Percentiles rank a stretch among this genome's conserved stretches.
Evolutionary conservation across 2,888 invertebrate genomes (phyloP).

Genomic region (Hypselothyrea guttata): DNA sequence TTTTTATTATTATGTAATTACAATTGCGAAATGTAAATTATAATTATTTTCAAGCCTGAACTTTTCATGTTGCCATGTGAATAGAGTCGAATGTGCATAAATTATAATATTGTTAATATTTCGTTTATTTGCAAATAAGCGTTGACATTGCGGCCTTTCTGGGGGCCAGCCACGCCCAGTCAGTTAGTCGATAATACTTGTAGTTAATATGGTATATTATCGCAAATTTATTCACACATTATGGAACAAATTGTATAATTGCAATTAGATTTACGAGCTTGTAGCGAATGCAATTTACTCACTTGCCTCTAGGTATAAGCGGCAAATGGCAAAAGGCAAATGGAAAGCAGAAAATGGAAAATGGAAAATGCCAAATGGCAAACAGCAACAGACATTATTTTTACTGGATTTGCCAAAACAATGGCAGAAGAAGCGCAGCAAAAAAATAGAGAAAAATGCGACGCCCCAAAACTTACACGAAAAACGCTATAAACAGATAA

Average conservation of each 20-base stretch:
- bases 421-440: background rate
- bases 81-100: slow-evolving; percentile 45
- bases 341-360: background rate
- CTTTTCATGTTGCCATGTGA: slow-evolving; percentile 43
- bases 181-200: background rate
- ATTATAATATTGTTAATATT: slow-evolving; percentile 29
- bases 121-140: slow-evolving; percentile 68
- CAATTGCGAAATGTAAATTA: slow-evolving; percentile 48
- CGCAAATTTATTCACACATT: slow-evolving; percentile 53
- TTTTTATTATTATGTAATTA: slow-evolving; percentile 36
- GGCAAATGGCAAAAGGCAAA: slow-evolving; percentile 5
- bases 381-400: slow-evolving; percentile 32
- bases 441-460: slow-evolving; percentile 20
- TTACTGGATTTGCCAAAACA: slow-evolving; percentile 18
- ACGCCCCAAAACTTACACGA: slow-evolving; percentile 59
- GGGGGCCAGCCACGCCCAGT: background rate
- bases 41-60: slow-evolving; percentile 49
- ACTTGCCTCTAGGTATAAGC: too few species aligned
- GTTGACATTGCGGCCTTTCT: slow-evolving; percentile 21
- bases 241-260: slow-evolving; percentile 72
- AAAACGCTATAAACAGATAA: slow-evolving; percentile 69
- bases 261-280: slow-evolving; percentile 65
- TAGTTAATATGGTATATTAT: slow-evolving; percentile 39
- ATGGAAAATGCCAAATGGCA: slow-evolving; percentile 16
- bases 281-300: slow-evolving; percentile 43